Conservation (phyloP, 2,113 vertebrate species). For the Telmatochromis sp. region DNA sequence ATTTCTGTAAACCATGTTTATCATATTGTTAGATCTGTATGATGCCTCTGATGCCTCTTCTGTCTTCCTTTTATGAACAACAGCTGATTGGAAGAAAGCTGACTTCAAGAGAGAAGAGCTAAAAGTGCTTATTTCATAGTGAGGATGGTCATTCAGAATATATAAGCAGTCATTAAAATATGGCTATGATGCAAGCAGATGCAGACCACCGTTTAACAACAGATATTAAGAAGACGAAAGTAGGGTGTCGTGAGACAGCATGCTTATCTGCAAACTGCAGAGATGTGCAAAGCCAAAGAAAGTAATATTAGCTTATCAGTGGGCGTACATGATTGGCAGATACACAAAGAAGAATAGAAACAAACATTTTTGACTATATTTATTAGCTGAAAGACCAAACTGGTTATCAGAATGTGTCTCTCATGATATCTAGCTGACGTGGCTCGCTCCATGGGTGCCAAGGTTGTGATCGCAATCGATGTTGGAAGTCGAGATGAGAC, state of each 20-base stretch:
- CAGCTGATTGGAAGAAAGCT: not conserved
- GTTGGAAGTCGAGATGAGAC: conserved; percentile 88
- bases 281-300: not conserved
- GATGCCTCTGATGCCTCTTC: not conserved
- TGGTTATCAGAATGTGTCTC: not conserved
- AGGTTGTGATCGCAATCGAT: conserved; percentile 88
- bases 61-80: not conserved
- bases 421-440: conserved; percentile 75
- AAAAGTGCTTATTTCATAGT: not conserved
- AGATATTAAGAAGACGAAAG: not conserved
- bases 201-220: not conserved
- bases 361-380: not conserved
- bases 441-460: conserved; percentile 85
- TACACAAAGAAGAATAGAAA: not conserved
- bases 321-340: not conserved
- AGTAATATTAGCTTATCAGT: not conserved
- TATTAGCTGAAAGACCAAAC: not conserved
- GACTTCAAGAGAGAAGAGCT: not conserved
- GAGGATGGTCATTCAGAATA: not conserved
- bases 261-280: not conserved
- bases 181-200: not conserved
- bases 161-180: not conserved
- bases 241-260: not conserved
- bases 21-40: not conserved
- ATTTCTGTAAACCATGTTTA: not conserved